Evolutionary conservation across 2,113 vertebrate genomes (phyloP).

Genomic region (Anser brachyrhynchus): DNA sequence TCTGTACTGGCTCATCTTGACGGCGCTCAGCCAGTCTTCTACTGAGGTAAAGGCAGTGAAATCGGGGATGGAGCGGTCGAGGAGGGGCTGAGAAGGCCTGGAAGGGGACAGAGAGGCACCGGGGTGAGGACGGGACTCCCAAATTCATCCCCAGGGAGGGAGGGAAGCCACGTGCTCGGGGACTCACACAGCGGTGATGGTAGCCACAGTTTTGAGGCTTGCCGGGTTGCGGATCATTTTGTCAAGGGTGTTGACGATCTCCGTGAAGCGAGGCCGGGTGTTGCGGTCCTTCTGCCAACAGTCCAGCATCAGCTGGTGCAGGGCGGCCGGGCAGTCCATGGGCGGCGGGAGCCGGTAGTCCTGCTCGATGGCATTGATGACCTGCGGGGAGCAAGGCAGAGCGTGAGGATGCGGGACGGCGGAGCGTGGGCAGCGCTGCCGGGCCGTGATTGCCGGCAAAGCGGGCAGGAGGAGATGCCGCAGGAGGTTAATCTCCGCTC

Average conservation of each 20-base stretch:
- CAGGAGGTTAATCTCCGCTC: conserved; percentile 78
- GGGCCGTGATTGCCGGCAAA: not conserved
- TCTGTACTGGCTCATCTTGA: conserved; percentile 99
- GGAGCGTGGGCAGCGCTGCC: not conserved
- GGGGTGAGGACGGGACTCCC: not conserved
- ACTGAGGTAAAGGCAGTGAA: conserved; percentile 98
- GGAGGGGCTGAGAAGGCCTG: conserved; percentile 98
- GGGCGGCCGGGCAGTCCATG: conserved; percentile 96
- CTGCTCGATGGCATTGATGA: conserved; percentile 98
- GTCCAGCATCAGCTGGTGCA: conserved; percentile 98
- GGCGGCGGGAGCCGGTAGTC: conserved; percentile 96
- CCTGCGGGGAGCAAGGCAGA: conserved; percentile 69
- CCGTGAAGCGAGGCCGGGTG: conserved; percentile 92
- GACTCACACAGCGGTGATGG: conserved; percentile 97
- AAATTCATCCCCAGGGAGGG: not conserved
- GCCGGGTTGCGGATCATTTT: conserved; percentile 99
- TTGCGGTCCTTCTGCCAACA: conserved; percentile 99
- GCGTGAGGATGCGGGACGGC: not conserved
- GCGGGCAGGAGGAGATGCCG: conserved; percentile 23
- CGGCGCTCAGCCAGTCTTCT: conserved; percentile 96
- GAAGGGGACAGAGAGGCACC: not conserved
- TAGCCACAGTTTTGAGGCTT: conserved; percentile 96
- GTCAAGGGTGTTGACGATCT: conserved; percentile 97
- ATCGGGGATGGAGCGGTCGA: conserved; percentile 97
- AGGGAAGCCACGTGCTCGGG: fast-evolving